These are phyloP conservation scores for Tenthredo notha DNA, from an alignment of 2,888 invertebrate genomes.

Conservation along the genomic window DNA sequence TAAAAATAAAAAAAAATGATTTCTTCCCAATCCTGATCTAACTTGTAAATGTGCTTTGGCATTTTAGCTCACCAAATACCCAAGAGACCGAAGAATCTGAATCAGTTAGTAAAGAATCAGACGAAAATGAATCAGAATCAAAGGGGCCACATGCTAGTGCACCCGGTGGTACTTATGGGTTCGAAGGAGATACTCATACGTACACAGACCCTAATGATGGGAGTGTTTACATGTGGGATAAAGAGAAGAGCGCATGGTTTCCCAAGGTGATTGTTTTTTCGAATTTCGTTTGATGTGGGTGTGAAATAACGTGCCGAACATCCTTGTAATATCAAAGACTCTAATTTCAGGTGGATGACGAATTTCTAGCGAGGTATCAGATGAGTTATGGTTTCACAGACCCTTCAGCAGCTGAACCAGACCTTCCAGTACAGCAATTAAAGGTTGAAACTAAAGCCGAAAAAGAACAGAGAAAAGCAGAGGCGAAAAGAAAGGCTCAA, in stretches of 20 bases:
- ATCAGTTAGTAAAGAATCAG: slow-evolving; percentile 63
- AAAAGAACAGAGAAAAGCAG: slow-evolving; percentile 70
- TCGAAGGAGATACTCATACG: slow-evolving; percentile 88
- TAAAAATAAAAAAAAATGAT: not conserved
- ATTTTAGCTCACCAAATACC: slow-evolving; percentile 26
- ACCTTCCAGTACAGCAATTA: slow-evolving; percentile 67
- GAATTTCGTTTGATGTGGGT: not conserved
- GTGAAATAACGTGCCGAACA: not conserved
- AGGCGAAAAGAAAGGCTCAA: slow-evolving; percentile 79
- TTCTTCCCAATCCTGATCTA: slow-evolving; percentile 59
- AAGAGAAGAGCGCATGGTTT: slow-evolving; percentile 95
- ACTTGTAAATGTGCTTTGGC: slow-evolving; percentile 68
- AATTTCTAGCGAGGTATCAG: slow-evolving; percentile 97
- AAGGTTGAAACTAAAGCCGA: slow-evolving; percentile 63
- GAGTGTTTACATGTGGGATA: slow-evolving; percentile 94
- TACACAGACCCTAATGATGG: slow-evolving; percentile 93
- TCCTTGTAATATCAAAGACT: not conserved
- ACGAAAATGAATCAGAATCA: slow-evolving; percentile 61
- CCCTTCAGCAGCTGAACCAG: slow-evolving; percentile 71
- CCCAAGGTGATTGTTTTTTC: slow-evolving; percentile 84
- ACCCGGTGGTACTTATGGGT: slow-evolving; percentile 81
- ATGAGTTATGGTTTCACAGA: slow-evolving; percentile 95
- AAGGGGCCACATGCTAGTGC: slow-evolving; percentile 67
- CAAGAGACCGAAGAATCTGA: slow-evolving; percentile 63
- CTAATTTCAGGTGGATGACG: slow-evolving; percentile 88